Evolutionary conservation across 2,113 vertebrate genomes (phyloP).

Genomic region (Bubalus kerabau): DNA sequence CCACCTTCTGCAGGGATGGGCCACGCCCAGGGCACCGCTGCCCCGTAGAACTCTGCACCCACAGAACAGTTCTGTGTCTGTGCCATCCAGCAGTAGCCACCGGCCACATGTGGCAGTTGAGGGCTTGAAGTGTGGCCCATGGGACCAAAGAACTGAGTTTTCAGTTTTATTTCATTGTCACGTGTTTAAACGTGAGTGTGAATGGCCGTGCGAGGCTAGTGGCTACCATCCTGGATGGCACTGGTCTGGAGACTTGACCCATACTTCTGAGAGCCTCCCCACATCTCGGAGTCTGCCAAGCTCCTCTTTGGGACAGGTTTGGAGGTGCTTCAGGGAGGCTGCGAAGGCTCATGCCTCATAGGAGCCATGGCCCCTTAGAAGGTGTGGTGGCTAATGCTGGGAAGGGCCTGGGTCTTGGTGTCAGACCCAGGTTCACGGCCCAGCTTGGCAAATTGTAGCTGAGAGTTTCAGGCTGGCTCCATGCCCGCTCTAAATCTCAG

Average conservation of each 20-base stretch:
- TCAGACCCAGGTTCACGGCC: neutral
- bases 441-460: fast-evolving
- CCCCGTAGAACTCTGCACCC: fast-evolving
- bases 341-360: fast-evolving
- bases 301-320: neutral
- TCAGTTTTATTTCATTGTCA: neutral
- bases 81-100: fast-evolving
- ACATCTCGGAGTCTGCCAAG: neutral
- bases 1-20: fast-evolving
- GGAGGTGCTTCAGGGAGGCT: neutral
- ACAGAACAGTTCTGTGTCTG: fast-evolving
- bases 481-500: too few relatives aligned
- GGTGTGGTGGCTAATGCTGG: fast-evolving
- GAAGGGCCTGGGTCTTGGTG: fast-evolving
- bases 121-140: neutral
- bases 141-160: neutral
- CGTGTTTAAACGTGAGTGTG: fast-evolving
- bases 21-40: fast-evolving
- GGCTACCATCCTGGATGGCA: fast-evolving
- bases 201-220: fast-evolving
- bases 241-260: neutral
- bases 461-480: neutral
- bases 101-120: fast-evolving
- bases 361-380: neutral
- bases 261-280: fast-evolving